Conservation (phyloP, 2,797 vertebrate genomes). For the Menidia menidia region DNA sequence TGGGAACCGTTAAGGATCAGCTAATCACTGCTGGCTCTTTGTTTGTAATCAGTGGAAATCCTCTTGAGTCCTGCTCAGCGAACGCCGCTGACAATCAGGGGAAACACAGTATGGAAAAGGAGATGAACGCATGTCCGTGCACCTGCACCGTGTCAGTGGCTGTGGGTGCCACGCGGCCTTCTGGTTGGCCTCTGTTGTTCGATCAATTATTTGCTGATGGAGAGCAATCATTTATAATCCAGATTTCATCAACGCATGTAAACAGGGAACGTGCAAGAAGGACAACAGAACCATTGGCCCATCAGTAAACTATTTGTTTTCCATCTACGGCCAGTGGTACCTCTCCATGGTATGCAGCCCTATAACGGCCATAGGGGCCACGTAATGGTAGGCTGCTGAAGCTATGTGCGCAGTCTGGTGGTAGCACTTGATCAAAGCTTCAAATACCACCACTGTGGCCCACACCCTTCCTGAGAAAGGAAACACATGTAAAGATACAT, state of each 20-base stretch:
- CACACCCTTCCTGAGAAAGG: conserved; percentile 73
- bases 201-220: background rate
- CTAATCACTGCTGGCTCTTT: conserved; percentile 75
- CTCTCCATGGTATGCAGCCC: background rate
- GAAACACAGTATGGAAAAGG: conserved; percentile 58
- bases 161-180: conserved; percentile 14
- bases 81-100: conserved; percentile 69
- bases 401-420: conserved; percentile 33
- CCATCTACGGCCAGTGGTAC: too few species aligned
- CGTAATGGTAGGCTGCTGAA: conserved; percentile 25
- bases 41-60: conserved; percentile 81
- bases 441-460: conserved; percentile 10
- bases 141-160: conserved; percentile 57
- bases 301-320: background rate
- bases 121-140: conserved; percentile 56
- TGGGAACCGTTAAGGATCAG: conserved; percentile 57
- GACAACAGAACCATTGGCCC: background rate
- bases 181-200: background rate
- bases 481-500: conserved; percentile 63
- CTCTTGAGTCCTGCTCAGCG: conserved; percentile 64
- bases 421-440: conserved; percentile 29
- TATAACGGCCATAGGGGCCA: background rate
- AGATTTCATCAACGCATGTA: background rate
- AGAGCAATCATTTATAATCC: background rate
- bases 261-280: background rate